A percentile compares a stretch with the other conserved stretches of the same genome.
phyloP scores from a whole-genome alignment of 2,113 vertebrate genomes.

The Sinocyclocheilus anophthalmus region DNA sequence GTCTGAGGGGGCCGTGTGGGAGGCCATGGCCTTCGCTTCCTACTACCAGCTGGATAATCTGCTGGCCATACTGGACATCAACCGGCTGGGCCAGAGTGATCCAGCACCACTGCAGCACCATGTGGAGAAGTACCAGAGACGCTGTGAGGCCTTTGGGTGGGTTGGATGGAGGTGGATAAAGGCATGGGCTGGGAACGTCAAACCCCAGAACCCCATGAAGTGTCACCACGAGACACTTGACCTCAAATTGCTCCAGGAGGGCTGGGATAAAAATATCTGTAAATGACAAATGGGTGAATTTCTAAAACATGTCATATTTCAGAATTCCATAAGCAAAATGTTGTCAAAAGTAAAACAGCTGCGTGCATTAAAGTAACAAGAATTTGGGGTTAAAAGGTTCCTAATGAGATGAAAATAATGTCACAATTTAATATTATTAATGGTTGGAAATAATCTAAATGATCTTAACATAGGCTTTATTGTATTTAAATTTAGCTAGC shows the following conservation, averaged over 20 bases:
- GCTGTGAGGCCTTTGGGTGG: constrained; percentile 94
- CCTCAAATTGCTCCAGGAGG: not conserved
- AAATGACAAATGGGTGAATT: not conserved
- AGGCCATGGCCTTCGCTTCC: constrained; percentile 95
- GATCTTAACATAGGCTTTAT: no score
- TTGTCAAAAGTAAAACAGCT: no score
- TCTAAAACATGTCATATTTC: not conserved
- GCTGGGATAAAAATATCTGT: not conserved
- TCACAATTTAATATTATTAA: no score
- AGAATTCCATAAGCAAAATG: no score
- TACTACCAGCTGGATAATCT: constrained; percentile 94
- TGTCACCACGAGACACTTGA: not conserved
- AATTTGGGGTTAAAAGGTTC: no score
- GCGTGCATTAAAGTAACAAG: no score
- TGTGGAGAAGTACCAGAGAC: constrained; percentile 91
- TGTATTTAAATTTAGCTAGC: no score
- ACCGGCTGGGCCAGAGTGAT: constrained; percentile 94
- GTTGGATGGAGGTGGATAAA: constrained; percentile 47
- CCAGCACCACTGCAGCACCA: constrained; percentile 91
- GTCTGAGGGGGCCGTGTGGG: constrained; percentile 94
- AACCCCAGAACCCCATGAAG: not conserved
- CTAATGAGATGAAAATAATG: no score
- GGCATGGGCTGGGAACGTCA: not conserved
- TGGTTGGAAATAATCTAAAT: no score
- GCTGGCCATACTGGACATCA: constrained; percentile 91